These are phyloP conservation scores for Cephalopachus bancanus DNA, from an alignment of 2,797 vertebrate genomes.

Conservation along the genomic window DNA sequence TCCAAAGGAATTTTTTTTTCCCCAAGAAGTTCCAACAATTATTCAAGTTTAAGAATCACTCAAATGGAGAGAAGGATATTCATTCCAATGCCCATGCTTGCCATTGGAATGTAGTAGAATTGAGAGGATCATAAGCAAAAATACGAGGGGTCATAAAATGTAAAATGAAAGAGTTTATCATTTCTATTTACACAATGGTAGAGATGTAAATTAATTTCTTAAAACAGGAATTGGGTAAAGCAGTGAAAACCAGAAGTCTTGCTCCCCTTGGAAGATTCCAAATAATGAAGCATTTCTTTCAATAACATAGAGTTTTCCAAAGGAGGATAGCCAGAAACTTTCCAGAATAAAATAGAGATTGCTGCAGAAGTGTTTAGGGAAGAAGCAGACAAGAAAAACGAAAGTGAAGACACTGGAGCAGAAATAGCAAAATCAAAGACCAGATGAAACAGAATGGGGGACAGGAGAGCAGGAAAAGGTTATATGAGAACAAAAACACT, in stretches of 20 bases:
- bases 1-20: not conserved
- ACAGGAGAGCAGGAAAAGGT: constrained; percentile 49
- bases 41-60: constrained; percentile 35
- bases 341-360: constrained; percentile 66
- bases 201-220: constrained; percentile 53
- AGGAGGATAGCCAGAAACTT: constrained; percentile 37
- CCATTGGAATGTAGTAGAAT: not conserved
- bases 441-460: constrained; percentile 24
- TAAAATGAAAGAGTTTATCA: not conserved
- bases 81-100: not conserved
- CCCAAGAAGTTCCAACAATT: not conserved
- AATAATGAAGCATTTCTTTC: constrained; percentile 50
- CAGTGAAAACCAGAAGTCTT: not conserved
- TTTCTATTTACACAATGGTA: constrained; percentile 24
- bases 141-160: not conserved
- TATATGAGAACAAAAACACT: constrained; percentile 42
- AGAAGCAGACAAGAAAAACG: constrained; percentile 48
- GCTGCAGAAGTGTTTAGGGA: not conserved
- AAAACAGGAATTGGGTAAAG: constrained; percentile 56
- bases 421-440: constrained; percentile 63
- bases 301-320: constrained; percentile 59
- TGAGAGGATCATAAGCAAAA: constrained; percentile 23
- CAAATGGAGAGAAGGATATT: not conserved
- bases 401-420: constrained; percentile 18
- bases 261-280: constrained; percentile 35